These are phyloP conservation scores for Drosophila paulistorum DNA, from an alignment of 1,140 invertebrate species.

Conservation along the genomic window DNA sequence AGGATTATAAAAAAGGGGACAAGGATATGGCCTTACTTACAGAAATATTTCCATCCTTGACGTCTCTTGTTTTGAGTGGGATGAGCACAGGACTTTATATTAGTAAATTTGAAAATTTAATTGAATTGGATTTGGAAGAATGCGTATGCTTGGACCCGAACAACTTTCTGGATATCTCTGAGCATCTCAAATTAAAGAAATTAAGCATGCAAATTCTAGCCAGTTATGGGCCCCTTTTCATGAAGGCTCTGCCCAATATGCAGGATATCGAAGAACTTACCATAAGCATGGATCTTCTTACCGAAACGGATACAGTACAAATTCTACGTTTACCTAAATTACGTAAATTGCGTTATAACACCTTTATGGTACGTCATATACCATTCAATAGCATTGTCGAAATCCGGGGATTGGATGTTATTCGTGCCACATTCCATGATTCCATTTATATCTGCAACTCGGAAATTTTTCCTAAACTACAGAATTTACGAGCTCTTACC, in stretches of 20 bases:
- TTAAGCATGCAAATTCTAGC: conserved; percentile 32
- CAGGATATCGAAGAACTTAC: conserved; percentile 34
- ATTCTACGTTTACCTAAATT: conserved; percentile 31
- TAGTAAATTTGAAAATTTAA: conserved; percentile 22
- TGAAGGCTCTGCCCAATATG: conserved; percentile 15
- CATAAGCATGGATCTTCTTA: conserved; percentile 26
- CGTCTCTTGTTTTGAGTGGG: conserved; percentile 28
- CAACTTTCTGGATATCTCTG: conserved; percentile 30
- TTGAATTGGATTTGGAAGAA: conserved; percentile 30
- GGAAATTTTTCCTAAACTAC: not conserved
- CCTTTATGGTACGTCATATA: not conserved
- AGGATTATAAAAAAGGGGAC: conserved; percentile 3
- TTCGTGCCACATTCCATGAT: conserved; percentile 27
- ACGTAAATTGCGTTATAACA: conserved; percentile 21
- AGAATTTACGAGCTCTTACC: conserved; percentile 17
- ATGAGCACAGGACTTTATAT: conserved; percentile 29
- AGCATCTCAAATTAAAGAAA: conserved; percentile 15
- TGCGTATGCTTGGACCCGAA: conserved; percentile 31
- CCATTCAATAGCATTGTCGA: conserved; percentile 20
- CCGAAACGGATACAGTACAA: conserved; percentile 8
- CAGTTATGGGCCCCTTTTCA: conserved; percentile 16
- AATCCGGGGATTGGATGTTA: conserved; percentile 25
- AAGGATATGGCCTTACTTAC: conserved; percentile 24
- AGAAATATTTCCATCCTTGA: conserved; percentile 29
- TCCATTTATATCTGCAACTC: conserved; percentile 18